Percentiles rank a stretch among this genome's conserved stretches.
Evolutionary conservation across 1,140 invertebrate species (phyloP).

Genomic region (Helicoverpa armigera): DNA sequence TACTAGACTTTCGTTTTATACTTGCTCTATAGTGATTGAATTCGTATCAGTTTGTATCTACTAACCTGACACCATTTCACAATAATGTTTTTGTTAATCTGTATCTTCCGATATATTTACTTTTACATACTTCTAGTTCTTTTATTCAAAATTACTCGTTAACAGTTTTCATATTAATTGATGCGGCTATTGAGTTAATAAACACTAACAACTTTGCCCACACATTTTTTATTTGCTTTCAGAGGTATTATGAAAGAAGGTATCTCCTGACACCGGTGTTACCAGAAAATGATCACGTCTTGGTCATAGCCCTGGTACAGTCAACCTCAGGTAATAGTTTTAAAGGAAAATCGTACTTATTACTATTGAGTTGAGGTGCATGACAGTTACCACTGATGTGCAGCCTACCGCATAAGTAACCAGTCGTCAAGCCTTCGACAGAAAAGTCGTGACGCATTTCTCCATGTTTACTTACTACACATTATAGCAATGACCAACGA

Average conservation of each 20-base stretch:
- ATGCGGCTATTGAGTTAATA: not conserved
- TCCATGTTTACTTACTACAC: not conserved
- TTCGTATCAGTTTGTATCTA: not conserved
- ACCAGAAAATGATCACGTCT: too few relatives aligned
- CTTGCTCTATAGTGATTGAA: not conserved
- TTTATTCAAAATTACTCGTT: not conserved
- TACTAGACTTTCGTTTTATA: too few relatives aligned
- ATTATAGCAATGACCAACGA: conserved; percentile 4
- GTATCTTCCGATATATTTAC: not conserved
- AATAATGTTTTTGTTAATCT: conserved; percentile 7
- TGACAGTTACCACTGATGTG: too few relatives aligned
- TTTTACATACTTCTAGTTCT: not conserved
- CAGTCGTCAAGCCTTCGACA: too few relatives aligned
- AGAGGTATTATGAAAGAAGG: too few relatives aligned
- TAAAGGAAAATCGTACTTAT: too few relatives aligned
- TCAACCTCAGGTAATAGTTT: too few relatives aligned
- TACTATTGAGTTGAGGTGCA: too few relatives aligned
- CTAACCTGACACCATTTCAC: conserved; percentile 2
- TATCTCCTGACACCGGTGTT: too few relatives aligned
- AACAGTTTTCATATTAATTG: not conserved
- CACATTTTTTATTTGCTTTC: too few relatives aligned
- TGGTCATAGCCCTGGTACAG: too few relatives aligned
- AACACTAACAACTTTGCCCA: not conserved
- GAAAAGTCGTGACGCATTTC: not conserved
- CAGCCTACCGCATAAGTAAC: too few relatives aligned